Evolutionary conservation across 2,113 vertebrate genomes (phyloP).

Genomic region (Onychostoma macrolepis): DNA sequence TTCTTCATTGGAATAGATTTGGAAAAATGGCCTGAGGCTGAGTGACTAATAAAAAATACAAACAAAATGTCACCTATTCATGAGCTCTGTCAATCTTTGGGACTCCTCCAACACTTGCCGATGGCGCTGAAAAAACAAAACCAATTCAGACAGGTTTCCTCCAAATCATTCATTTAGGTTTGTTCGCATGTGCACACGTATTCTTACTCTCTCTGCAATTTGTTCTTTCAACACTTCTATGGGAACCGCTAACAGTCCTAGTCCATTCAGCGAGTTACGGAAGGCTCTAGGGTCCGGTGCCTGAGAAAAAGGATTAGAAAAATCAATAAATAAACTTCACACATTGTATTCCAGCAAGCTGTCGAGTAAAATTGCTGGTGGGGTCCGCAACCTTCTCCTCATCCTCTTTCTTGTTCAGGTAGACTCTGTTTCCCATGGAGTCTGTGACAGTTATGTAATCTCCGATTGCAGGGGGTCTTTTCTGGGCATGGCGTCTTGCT

Average conservation of each 20-base stretch:
- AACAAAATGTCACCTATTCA: constrained; percentile 65
- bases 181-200: background rate
- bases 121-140: constrained; percentile 74
- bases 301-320: background rate
- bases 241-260: constrained; percentile 85
- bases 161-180: background rate
- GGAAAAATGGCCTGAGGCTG: background rate
- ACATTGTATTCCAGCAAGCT: background rate
- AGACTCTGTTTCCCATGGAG: constrained; percentile 81
- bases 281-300: constrained; percentile 53
- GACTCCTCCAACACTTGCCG: constrained; percentile 80
- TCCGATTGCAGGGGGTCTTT: constrained; percentile 84
- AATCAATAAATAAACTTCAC: background rate
- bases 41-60: background rate
- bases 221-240: constrained; percentile 86
- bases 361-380: background rate
- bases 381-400: constrained; percentile 60
- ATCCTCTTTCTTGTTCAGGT: constrained; percentile 81
- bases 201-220: constrained; percentile 81
- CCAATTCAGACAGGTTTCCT: background rate
- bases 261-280: constrained; percentile 71
- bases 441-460: constrained; percentile 92
- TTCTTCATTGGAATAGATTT: background rate
- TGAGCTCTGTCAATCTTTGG: constrained; percentile 77
- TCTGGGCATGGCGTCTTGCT: constrained; percentile 68